Base-by-base conservation (phyloP, 2,797 vertebrate genomes). In the Arnoldichthys spilopterus region DNA sequence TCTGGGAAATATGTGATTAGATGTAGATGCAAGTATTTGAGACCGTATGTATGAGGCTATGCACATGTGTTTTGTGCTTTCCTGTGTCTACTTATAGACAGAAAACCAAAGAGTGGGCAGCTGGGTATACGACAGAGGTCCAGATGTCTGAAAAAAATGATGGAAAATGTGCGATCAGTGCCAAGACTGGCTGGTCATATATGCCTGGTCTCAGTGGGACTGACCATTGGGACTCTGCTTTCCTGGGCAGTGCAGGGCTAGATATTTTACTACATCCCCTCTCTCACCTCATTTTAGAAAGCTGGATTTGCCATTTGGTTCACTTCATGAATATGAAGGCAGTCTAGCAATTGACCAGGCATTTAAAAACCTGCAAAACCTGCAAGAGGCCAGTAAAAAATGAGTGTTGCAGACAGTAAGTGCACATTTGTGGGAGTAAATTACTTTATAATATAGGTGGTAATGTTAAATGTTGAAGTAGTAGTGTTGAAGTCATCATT, bases 231-330 rank as follows among this genome's bases (percentile, higher is more conserved):
- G 64, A 69, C 13, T 16, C 7, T 20, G 34, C 53, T 76, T 68
- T 67, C 43, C 63, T 58, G 40, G 53, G 43, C 26, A 59, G 28
- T 69, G 45, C 32, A 69, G 43, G 12, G 66, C 47, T 53, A 18
- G 47, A 70, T 49, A 34, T 70, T 69, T 69, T 70, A 70, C 51
- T 34, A 56, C 69, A 56, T 71, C 40, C 69, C 69, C 51, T 56
- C 49, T 54, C 49, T 71, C 49, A 71, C 51, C 51, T 71, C 51
- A 54, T 72, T 53, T 54, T 4, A 15, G 34, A 22, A 43, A 54
- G 45, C 34, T 28, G 16, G 22, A 63, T n/a, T 43, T 30, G 32
- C 24, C 30, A 28, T 64, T 40, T 22, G 32, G 30, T 63, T 54
- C 8, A 4, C 24, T 78, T 30, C 54, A 32, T 58, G 47, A 15